Evolutionary conservation across 2,113 vertebrate genomes (phyloP), one percentile per base, ranked within the genome.

Genomic region (Orycteropus afer): DNA sequence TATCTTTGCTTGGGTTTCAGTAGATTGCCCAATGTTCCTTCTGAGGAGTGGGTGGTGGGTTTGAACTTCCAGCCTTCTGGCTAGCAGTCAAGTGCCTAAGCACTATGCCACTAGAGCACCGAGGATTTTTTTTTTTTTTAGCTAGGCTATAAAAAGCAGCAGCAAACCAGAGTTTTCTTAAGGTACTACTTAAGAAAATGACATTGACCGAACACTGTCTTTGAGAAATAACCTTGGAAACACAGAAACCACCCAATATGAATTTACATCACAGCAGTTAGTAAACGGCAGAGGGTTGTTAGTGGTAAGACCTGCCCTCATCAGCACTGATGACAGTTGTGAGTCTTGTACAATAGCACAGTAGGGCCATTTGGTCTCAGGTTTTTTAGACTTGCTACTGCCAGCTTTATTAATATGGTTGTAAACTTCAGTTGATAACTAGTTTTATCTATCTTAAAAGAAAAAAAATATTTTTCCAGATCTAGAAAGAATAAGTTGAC

Each of bases 201-300:
- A 53, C 7, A 51, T 89, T 90, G 53, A 61, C 20, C 71, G 67
- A 32, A 37, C 34, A 18, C 20, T 81, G 32, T 74, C 23, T 87
- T 89, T 86, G 69, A 93, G 80, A 89, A 86, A 76, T 76, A 86
- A 63, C 32, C 34, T 89, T 37, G 61, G 79, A 76, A 85, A 79
- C 23, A 73, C 14, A 76, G 76, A 61, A 94, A 76, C 2, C 14
- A 63, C 65, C n/a, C 18, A 73, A 20, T 37, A 51, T 25, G 77
- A 86, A 77, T 51, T 40, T 81, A 6, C 2, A 69, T 69, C 12
- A 57, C 4, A 73, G n/a, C 40, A 14, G 61, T 84, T 49, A 67
- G 14, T 32, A 27, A 0, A n/a, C 4, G 51, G 29, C 42, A 34
- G 22, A 6, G 65, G 10, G 63, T 8, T 47, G 49, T 67, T 49